phyloP scores from a whole-genome alignment of 2,113 vertebrate species.

The Pterocles orientalis region DNA sequence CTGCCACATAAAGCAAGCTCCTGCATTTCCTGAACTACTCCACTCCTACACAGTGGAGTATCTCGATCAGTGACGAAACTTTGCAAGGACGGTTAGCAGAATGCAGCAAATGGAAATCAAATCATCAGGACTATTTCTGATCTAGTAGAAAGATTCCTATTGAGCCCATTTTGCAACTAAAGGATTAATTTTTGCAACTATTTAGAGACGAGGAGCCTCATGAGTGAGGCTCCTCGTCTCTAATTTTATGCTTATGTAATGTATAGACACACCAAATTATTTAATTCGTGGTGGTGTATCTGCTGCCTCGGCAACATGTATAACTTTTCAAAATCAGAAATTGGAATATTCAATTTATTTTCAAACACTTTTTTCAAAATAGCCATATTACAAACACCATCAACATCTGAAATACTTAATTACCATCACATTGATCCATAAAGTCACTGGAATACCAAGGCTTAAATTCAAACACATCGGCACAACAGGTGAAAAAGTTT shows the following conservation, averaged over 20 bases:
- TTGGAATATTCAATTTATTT: neutral
- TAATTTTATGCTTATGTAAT: neutral
- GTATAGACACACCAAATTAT: neutral
- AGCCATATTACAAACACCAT: neutral
- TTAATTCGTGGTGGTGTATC: neutral
- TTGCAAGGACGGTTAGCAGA: neutral
- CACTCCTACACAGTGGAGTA: neutral
- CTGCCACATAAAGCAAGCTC: neutral
- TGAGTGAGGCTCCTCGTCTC: neutral
- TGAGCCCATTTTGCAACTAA: neutral
- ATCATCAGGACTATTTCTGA: neutral
- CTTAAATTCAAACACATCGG: neutral
- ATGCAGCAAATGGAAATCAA: neutral
- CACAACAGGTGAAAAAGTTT: neutral
- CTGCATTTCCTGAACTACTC: neutral
- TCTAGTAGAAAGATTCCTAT: neutral
- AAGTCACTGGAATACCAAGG: neutral
- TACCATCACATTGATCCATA: accelerated
- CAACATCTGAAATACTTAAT: neutral
- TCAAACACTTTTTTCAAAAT: neutral
- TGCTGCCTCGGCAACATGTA: neutral
- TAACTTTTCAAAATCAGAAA: neutral
- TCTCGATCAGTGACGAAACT: neutral
- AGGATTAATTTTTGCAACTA: too few species aligned
- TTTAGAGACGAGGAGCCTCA: too few species aligned